These are phyloP conservation scores for Cephus runcator DNA, from an alignment of 2,888 invertebrate species.

Conservation along the genomic window DNA sequence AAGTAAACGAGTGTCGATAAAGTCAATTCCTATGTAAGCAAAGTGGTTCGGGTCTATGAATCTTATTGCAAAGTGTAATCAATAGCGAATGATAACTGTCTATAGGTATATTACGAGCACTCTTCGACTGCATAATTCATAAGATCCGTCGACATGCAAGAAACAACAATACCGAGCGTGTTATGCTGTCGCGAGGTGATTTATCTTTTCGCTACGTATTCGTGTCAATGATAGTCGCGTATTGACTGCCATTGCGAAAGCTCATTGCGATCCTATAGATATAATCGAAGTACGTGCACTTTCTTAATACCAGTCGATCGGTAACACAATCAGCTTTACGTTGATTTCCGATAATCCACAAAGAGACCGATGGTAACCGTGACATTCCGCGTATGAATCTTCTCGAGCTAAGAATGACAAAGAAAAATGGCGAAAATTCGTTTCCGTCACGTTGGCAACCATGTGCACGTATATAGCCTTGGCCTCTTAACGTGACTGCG, in stretches of 20 bases:
- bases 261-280: too few species aligned
- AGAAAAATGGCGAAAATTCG: too few species aligned
- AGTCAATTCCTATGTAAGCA: background rate
- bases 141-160: slow-evolving; percentile 14
- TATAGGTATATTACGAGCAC: slow-evolving; percentile 8
- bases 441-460: too few species aligned
- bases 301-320: too few species aligned
- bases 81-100: slow-evolving; percentile 37
- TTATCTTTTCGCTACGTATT: background rate
- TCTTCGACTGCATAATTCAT: slow-evolving; percentile 43
- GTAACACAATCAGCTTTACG: too few species aligned
- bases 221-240: slow-evolving; percentile 1
- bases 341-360: too few species aligned
- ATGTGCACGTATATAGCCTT: slow-evolving; percentile 43
- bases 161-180: slow-evolving; percentile 14
- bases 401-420: too few species aligned
- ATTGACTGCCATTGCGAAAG: too few species aligned
- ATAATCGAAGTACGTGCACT: too few species aligned
- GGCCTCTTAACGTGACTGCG: slow-evolving; percentile 53
- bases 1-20: slow-evolving; percentile 23
- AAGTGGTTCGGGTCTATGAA: background rate
- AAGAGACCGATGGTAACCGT: too few species aligned
- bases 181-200: background rate
- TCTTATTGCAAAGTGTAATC: slow-evolving; percentile 30
- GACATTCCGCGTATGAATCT: too few species aligned